phyloP scores from a whole-genome alignment of 2,888 invertebrate species.

The Cremastinae sp. region DNA sequence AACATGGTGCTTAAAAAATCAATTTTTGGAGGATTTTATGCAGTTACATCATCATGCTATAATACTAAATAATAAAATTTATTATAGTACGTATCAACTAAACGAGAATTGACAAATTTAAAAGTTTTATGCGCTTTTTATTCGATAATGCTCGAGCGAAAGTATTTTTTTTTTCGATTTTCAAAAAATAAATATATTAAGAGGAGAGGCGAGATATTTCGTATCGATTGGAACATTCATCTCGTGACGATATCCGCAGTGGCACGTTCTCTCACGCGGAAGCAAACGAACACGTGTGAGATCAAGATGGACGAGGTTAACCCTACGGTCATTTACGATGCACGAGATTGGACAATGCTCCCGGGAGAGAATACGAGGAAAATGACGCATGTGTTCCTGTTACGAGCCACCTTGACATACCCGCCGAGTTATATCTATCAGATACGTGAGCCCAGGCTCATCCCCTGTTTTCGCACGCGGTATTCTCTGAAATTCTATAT shows the following conservation, averaged over 20 bases:
- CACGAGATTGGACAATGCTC: constrained; percentile 49
- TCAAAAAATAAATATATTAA: no score
- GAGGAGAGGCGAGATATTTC: constrained; percentile 12
- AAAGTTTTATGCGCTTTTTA: no score
- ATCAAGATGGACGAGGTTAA: constrained; percentile 28
- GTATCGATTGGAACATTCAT: constrained; percentile 4
- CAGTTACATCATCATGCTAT: no score
- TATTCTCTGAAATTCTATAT: no score
- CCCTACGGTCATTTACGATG: constrained; percentile 39
- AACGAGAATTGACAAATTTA: no score
- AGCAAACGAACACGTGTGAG: neutral
- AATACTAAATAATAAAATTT: no score
- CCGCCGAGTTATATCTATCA: no score
- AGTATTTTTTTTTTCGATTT: no score
- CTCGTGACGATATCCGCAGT: neutral
- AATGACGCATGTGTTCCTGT: constrained; percentile 40
- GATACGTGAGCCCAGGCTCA: constrained; percentile 22
- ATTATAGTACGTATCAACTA: no score
- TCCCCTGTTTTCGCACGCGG: constrained; percentile 25
- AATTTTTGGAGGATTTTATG: no score
- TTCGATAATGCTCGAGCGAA: no score
- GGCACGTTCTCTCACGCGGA: neutral
- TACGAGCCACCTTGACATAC: constrained; percentile 45
- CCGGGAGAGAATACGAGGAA: constrained; percentile 4
- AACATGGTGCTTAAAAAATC: no score